phyloP scores from a whole-genome alignment of 2,888 invertebrate species.

The Maniola hyperantus region DNA sequence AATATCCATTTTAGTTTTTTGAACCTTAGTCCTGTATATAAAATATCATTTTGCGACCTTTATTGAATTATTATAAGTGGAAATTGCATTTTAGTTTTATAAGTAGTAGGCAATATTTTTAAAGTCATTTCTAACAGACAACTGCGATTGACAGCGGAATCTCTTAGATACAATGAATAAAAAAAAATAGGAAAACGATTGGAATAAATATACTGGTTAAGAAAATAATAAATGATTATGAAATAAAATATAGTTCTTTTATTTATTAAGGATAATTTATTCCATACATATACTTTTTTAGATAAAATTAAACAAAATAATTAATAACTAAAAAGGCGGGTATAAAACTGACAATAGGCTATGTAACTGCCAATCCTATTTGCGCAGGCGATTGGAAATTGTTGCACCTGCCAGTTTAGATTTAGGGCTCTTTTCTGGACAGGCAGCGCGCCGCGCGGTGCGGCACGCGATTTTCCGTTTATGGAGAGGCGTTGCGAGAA shows the following conservation, averaged over 20 bases:
- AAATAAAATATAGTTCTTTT: slow-evolving; percentile 57
- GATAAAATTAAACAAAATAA: not conserved
- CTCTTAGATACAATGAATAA: slow-evolving; percentile 79
- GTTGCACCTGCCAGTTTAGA: too few species aligned
- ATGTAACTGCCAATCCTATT: too few species aligned
- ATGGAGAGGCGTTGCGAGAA: too few species aligned
- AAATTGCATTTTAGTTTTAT: slow-evolving; percentile 81
- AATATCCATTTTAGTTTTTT: slow-evolving; percentile 72
- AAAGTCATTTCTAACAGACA: slow-evolving; percentile 77
- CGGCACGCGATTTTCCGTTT: too few species aligned
- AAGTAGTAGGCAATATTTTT: slow-evolving; percentile 81
- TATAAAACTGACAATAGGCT: not conserved
- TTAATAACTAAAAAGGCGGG: not conserved
- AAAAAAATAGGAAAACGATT: slow-evolving; percentile 81
- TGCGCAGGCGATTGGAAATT: too few species aligned
- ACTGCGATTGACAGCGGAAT: slow-evolving; percentile 75
- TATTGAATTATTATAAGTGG: slow-evolving; percentile 72
- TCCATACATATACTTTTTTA: not conserved
- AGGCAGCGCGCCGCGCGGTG: too few species aligned
- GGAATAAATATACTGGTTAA: slow-evolving; percentile 81
- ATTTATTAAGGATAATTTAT: slow-evolving; percentile 38
- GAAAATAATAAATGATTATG: slow-evolving; percentile 81
- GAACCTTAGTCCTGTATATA: slow-evolving; percentile 80
- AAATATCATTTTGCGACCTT: slow-evolving; percentile 79
- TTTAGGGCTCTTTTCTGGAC: too few species aligned